Base-by-base conservation (phyloP, 1,140 invertebrate genomes). In the Drosophila auraria region DNA sequence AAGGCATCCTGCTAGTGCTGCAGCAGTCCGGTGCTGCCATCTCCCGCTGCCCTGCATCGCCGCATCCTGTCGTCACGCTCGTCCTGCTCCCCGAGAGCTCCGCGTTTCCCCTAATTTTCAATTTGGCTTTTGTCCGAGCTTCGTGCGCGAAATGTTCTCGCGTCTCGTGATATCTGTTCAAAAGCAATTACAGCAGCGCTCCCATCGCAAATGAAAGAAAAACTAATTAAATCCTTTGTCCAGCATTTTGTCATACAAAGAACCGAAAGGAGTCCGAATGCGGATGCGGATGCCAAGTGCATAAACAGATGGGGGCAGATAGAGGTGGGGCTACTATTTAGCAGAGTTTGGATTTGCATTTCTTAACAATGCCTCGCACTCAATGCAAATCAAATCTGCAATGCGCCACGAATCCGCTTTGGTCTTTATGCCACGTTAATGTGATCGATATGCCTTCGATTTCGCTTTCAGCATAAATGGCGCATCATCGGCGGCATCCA, bases 161-260 rank as follows among this genome's bases (percentile, higher is more conserved):
- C 71, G 71, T 74, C 56, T 74, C 71, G 71, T 72, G 66, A 79
- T 65, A 83, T 79, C 82, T 79, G 78, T 82, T 78, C 68, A 25
- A 89, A 89, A 86, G 87, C 82, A 89, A 89, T 89, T 89, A 90
- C 86, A 76, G 60, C 60, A 44, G 54, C 45, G 77, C 60, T 56
- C 56, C 51, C 57, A 49, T 57, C 59, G 74, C 78, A 86, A 89
- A 89, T 89, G 82, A 89, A 89, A 89, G 86, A 90, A 89, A 89
- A 89, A 89, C 86, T 89, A 89, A 89, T 89, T 89, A 89, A 89
- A 90, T 90, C 86, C 86, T 89, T 89, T 89, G 86, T 90, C 82
- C 82, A 74, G 69, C 64, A 58, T 80, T 80, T 80, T 74, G 76
- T 80, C 60, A 49, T 65, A 59, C 51, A 79, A 79, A 59, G 49